Conservation (phyloP, 1,140 invertebrate genomes). For the Parapsyche elsis region DNA sequence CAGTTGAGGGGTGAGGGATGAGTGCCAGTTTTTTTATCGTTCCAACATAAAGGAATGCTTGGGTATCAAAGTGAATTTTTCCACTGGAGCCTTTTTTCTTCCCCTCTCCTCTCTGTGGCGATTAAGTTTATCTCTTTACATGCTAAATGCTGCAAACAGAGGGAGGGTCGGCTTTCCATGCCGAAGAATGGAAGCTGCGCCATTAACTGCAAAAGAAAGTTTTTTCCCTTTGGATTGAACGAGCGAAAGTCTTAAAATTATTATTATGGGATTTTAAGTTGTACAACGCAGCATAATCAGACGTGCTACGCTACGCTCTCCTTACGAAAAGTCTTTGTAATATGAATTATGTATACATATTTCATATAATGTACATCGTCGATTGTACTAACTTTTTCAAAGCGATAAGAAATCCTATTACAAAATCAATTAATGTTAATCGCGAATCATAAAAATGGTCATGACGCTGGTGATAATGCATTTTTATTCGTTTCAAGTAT, state of each 20-base stretch:
- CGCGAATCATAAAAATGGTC: conserved; percentile 1
- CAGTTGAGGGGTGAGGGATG: not conserved
- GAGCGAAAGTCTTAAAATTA: not conserved
- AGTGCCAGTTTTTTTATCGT: conserved; percentile 3
- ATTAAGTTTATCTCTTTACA: conserved; percentile 41
- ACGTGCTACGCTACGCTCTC: too few relatives aligned
- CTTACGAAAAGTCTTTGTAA: too few relatives aligned
- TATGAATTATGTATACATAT: too few relatives aligned
- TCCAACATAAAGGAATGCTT: conserved; percentile 38
- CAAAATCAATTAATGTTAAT: conserved; percentile 6
- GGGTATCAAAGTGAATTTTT: conserved; percentile 49
- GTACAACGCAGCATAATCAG: not conserved
- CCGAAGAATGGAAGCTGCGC: not conserved
- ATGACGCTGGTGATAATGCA: not conserved
- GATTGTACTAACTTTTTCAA: too few relatives aligned
- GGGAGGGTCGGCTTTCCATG: conserved; percentile 6
- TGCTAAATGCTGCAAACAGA: conserved; percentile 37
- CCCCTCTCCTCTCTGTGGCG: conserved; percentile 4
- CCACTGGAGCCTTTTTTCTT: conserved; percentile 9
- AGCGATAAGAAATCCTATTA: conserved; percentile 3
- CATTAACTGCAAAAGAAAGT: conserved; percentile 36
- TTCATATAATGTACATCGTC: too few relatives aligned
- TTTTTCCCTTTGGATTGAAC: not conserved
- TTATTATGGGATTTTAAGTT: not conserved
- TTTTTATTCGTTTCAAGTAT: too few relatives aligned